These are phyloP conservation scores for Turritopsis rubra DNA, from an alignment of 30 jellyfish, hydroid and myxozoan species.

Conservation along the genomic window DNA sequence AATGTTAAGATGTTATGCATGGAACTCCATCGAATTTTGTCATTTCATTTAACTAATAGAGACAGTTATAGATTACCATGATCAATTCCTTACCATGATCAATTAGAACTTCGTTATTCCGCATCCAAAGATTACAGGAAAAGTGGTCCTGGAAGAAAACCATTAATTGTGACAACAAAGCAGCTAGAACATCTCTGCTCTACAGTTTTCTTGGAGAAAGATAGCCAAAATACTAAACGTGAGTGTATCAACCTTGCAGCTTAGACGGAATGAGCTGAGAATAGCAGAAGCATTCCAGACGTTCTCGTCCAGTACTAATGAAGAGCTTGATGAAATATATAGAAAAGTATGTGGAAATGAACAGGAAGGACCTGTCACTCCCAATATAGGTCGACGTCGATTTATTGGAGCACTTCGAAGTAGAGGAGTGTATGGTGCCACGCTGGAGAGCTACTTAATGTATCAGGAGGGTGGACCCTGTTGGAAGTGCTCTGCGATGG, in stretches of 20 bases:
- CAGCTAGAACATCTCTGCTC: too few relatives aligned
- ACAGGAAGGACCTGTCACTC: constrained; percentile 19
- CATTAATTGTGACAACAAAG: too few relatives aligned
- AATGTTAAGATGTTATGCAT: too few relatives aligned
- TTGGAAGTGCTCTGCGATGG: constrained; percentile 39
- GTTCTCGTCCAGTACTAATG: constrained; percentile 6
- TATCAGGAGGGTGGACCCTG: constrained; percentile 37
- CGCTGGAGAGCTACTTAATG: constrained; percentile 32
- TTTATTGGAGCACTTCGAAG: constrained; percentile 36
- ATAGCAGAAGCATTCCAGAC: constrained; percentile 30
- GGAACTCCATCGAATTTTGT: too few relatives aligned
- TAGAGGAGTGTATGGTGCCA: constrained; percentile 23
- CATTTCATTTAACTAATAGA: too few relatives aligned
- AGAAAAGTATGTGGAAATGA: constrained; percentile 10
- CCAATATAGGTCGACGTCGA: constrained; percentile 30
- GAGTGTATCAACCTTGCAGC: constrained; percentile 24
- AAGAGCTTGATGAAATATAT: constrained; percentile 32
- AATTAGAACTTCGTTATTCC: too few relatives aligned
- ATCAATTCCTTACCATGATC: too few relatives aligned
- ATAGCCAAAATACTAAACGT: too few relatives aligned
- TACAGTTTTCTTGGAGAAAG: too few relatives aligned
- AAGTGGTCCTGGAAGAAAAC: too few relatives aligned
- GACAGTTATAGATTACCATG: too few relatives aligned
- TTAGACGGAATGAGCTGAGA: constrained; percentile 22
- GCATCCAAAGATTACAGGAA: too few relatives aligned